Conservation (phyloP, 2,113 vertebrate species). For the Lepisosteus oculatus region DNA sequence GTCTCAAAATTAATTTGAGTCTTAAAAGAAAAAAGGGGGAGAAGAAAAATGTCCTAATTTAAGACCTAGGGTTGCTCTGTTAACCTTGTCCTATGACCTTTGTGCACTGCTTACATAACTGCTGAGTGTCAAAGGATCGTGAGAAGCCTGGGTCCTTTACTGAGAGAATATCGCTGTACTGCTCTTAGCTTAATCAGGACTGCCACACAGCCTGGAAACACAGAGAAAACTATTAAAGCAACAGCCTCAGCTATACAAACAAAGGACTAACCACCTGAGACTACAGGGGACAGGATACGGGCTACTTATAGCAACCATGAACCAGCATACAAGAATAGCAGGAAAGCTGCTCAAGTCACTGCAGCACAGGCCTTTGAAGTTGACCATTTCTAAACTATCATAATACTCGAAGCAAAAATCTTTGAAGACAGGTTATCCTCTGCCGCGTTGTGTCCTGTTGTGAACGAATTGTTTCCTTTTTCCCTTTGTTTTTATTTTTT, state of each 20-base stretch:
- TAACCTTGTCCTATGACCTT: conserved; percentile 30
- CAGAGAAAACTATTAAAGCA: conserved; percentile 57
- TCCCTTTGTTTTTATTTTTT: conserved; percentile 79
- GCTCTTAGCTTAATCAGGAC: conserved; percentile 72
- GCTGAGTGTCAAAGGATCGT: conserved; percentile 39
- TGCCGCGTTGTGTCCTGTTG: conserved; percentile 79
- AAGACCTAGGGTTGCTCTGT: not conserved
- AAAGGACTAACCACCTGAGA: conserved; percentile 91
- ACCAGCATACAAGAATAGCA: conserved; percentile 93
- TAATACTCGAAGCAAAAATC: conserved; percentile 79
- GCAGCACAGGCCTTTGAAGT: conserved; percentile 83
- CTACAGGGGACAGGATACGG: conserved; percentile 92
- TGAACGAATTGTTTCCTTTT: conserved; percentile 95
- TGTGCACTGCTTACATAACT: conserved; percentile 32
- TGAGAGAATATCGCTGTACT: conserved; percentile 47
- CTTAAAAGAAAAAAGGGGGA: not conserved
- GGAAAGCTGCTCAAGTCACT: conserved; percentile 82
- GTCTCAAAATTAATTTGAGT: not conserved
- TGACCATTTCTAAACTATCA: conserved; percentile 89
- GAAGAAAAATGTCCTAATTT: not conserved
- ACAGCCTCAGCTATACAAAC: conserved; percentile 79
- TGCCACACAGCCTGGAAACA: conserved; percentile 62
- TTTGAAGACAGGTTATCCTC: conserved; percentile 97
- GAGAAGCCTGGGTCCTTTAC: conserved; percentile 46
- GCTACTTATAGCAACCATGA: conserved; percentile 92